phyloP scores from a whole-genome alignment of 2,113 vertebrate genomes.

The Bostrychus sinensis region DNA sequence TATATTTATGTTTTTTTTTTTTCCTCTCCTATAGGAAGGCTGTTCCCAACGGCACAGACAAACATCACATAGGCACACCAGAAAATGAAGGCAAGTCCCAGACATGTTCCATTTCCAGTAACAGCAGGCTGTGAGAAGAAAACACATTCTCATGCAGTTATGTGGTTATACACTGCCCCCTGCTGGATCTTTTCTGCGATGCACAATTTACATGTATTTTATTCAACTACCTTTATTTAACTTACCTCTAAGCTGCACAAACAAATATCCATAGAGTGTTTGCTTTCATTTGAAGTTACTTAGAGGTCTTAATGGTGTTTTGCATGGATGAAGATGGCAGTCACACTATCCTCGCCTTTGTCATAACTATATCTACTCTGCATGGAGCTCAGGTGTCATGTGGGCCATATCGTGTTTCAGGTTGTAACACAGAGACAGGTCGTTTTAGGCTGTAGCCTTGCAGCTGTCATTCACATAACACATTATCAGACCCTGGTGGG shows the following conservation, averaged over 20 bases:
- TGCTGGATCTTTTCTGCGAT: slow-evolving; percentile 43
- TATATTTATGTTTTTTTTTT: slow-evolving; percentile 2
- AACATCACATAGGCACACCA: slow-evolving; percentile 75
- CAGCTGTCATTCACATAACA: slow-evolving; percentile 38
- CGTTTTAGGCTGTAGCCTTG: slow-evolving; percentile 27
- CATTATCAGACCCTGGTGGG: slow-evolving; percentile 28
- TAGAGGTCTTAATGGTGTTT: slow-evolving; percentile 21
- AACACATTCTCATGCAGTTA: neutral
- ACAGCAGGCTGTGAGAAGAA: neutral
- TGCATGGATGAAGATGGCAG: slow-evolving; percentile 12
- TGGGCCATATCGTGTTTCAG: slow-evolving; percentile 59
- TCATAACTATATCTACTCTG: slow-evolving; percentile 53
- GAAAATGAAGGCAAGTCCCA: slow-evolving; percentile 88
- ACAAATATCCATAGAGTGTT: slow-evolving; percentile 16
- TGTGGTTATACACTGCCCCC: slow-evolving; percentile 39
- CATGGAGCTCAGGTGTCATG: slow-evolving; percentile 57
- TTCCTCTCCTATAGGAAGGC: slow-evolving; percentile 84
- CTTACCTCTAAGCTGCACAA: neutral
- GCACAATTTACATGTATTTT: too few species aligned
- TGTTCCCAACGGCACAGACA: slow-evolving; percentile 85
- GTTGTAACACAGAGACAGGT: slow-evolving; percentile 54
- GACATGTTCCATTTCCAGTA: slow-evolving; percentile 4
- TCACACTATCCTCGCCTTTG: slow-evolving; percentile 42
- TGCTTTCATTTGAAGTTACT: slow-evolving; percentile 16
- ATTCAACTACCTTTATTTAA: neutral